Evolutionary conservation across 2,113 vertebrate species (phyloP), one percentile per base, ranked within the genome.

Genomic region (Orcinus orca): DNA sequence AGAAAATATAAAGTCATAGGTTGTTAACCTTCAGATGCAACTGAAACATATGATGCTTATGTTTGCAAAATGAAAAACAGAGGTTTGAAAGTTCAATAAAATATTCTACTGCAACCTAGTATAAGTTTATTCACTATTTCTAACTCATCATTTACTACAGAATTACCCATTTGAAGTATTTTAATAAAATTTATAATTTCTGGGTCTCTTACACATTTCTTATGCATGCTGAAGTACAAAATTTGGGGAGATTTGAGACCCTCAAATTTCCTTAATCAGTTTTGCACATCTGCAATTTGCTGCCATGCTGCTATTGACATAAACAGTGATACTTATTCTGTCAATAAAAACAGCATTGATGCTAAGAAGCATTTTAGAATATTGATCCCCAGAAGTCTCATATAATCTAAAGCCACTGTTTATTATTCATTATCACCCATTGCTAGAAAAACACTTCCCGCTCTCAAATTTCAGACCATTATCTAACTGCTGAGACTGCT

Each of bases 391-490:
- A 67, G 36, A 0, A 90, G 50, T 68, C n/a, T 87, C 20, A 0
- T 20, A 82, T 17, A 94, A 63, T 14, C 14, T 85, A 87, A 97
- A 98, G 31, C n/a, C 47, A 8, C 21, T 89, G 74, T 88, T 92
- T 96, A 97, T 88, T 93, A 92, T 95, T 26, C 3, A 92, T 71
- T 93, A 93, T 65, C 14, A 4, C 18, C 26, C 87, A 80, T 65
- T 92, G n/a, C 25, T 96, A 60, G 92, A 94, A 93, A 97, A 97
- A 94, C 55, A 85, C 87, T 97, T 96, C 6, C 50, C 20, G 0
- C 70, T 95, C 77, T 95, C 88, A 36, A 81, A 95, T 93, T 97
- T 95, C 94, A 97, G 83, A 60, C 77, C 96, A 95, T 96, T 96
- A 95, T 92, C 90, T 97, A 87, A 80, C 74, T 73, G 95, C 93